These are phyloP conservation scores for Silurus glanis DNA, from an alignment of 2,113 vertebrate species.

Conservation along the genomic window DNA sequence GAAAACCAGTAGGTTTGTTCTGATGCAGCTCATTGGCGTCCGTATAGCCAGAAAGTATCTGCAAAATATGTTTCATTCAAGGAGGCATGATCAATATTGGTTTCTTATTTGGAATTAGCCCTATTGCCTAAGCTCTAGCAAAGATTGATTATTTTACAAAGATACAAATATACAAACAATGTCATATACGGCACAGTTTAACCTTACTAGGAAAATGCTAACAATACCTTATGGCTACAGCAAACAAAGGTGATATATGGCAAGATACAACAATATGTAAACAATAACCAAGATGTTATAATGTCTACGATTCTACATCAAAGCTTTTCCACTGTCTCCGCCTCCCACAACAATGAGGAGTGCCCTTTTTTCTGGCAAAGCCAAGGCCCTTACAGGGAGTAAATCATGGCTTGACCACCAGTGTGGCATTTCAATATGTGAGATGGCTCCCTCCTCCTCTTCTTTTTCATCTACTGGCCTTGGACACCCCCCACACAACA, in stretches of 20 bases:
- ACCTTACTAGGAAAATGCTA: background rate
- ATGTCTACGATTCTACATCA: background rate
- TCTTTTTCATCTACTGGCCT: constrained; percentile 46
- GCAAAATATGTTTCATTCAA: constrained; percentile 33
- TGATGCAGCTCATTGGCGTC: constrained; percentile 13
- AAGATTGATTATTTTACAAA: background rate
- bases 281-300: background rate
- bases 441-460: constrained; percentile 43
- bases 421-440: constrained; percentile 55
- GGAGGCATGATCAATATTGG: background rate
- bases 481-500: constrained; percentile 37
- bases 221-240: background rate
- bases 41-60: background rate
- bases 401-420: constrained; percentile 52
- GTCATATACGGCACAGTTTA: background rate
- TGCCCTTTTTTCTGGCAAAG: constrained; percentile 28
- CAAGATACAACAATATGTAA: background rate
- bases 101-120: constrained; percentile 1
- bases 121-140: background rate
- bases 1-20: constrained; percentile 9
- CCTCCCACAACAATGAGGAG: constrained; percentile 25
- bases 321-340: background rate
- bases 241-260: background rate
- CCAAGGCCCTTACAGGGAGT: constrained; percentile 45
- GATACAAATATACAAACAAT: background rate